Base-by-base conservation (phyloP, 2,888 invertebrate species). In the Oligia strigilis region DNA sequence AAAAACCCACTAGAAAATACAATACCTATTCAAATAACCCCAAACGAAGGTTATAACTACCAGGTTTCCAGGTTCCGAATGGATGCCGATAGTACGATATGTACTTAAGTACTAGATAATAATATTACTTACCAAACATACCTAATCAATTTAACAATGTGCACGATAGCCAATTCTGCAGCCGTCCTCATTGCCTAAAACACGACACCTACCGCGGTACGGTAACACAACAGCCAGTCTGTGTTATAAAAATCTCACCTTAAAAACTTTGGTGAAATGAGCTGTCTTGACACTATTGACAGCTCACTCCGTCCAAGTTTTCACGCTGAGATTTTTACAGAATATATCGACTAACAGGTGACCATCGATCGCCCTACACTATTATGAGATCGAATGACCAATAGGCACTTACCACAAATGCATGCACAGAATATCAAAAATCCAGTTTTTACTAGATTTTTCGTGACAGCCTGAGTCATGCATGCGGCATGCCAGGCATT, bases 161-260 rank as follows among this genome's bases (percentile, higher is more conserved):
- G 55, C 69, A 23, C 14, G 36, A 65, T 58, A 75, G 23, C 36
- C 46, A 29, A 17, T 36, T 52, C 36, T 43, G 23, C 65, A 46
- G 46, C 14, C n/a, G 6, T 46, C 19, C 55, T 65, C n/a, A 17
- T 6, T 77, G 75, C n/a, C 66, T 75, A 23, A 66, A 77, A 75
- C 60, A 77, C 65, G 36, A 40, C 40, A n/a, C n/a, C 60, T 60
- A n/a, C 60, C 13, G 4, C 13, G 17, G 29, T 60, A 23, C 23
- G 17, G 29, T 60, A 23, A 17, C 11, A 36, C 9, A 4, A 14
- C 23, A n/a, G n/a, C 60, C 13, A 11, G n/a, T n/a, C 5, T 40
- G 49, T 23, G 23, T 4, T 58, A 23, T 23, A 58, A 58, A 58
- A n/a, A 60, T 60, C 11, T 60, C n/a, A 60, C n/a, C 4, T 4